These are phyloP conservation scores for Diogma glabrata DNA, from an alignment of 2,888 invertebrate species.

Conservation along the genomic window DNA sequence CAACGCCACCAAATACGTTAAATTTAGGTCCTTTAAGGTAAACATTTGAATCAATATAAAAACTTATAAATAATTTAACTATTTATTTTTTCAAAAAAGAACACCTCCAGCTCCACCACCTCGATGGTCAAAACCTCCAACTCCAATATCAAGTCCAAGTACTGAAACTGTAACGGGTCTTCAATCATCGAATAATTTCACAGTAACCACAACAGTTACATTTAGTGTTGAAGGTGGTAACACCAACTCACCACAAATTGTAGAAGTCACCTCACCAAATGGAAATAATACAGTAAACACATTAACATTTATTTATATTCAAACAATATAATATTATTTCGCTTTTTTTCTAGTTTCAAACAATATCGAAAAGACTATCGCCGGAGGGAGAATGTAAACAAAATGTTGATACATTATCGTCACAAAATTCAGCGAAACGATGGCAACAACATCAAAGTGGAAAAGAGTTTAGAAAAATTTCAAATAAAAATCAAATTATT, in stretches of 20 bases:
- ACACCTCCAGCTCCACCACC: conserved; percentile 19
- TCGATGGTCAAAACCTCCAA: conserved; percentile 23
- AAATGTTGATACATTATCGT: conserved; percentile 43
- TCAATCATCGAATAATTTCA: conserved; percentile 57
- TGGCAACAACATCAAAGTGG: conserved; percentile 44
- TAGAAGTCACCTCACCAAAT: conserved; percentile 33
- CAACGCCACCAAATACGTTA: conserved; percentile 72
- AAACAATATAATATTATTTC: not conserved
- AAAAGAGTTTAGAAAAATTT: too few species aligned
- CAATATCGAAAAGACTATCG: conserved; percentile 56
- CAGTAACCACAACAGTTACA: conserved; percentile 76
- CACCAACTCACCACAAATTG: conserved; percentile 27
- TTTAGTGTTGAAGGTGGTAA: conserved; percentile 49
- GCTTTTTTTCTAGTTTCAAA: conserved; percentile 35
- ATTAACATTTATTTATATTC: not conserved
- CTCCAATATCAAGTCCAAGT: conserved; percentile 34
- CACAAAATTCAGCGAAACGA: conserved; percentile 44
- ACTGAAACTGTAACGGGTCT: conserved; percentile 32
- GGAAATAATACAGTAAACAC: conserved; percentile 23
- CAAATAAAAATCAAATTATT: conserved; percentile 39
- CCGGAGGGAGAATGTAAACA: conserved; percentile 47
- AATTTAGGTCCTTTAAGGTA: conserved; percentile 43
- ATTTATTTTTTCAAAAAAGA: too few species aligned
- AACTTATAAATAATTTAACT: conserved; percentile 20
- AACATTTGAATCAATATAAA: too few species aligned